Conservation (phyloP, 2,797 vertebrate species). For the Anguilla pacifica region DNA sequence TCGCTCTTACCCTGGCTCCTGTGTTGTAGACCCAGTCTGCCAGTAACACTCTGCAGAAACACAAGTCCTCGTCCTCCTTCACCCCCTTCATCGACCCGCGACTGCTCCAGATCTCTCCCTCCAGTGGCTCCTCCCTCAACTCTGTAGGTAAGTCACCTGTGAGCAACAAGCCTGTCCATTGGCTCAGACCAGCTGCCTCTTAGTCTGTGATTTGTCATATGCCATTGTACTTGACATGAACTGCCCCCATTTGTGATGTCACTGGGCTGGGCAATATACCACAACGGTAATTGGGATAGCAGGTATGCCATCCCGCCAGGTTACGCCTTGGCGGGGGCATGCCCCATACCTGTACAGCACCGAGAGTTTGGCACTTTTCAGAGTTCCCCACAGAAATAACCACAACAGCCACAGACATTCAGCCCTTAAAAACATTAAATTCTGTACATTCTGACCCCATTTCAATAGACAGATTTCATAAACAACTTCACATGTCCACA, state of each 20-base stretch:
- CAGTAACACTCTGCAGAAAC: slow-evolving; percentile 98
- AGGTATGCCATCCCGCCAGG: too few species aligned
- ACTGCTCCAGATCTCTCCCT: slow-evolving; percentile 97
- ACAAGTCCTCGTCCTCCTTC: slow-evolving; percentile 99
- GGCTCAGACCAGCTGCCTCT: background rate
- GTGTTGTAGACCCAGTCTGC: slow-evolving; percentile 91
- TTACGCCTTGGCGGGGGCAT: too few species aligned
- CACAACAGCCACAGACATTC: too few species aligned
- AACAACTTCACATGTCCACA: too few species aligned
- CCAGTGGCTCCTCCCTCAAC: slow-evolving; percentile 93
- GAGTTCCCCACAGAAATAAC: too few species aligned
- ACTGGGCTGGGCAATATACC: background rate
- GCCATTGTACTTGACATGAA: background rate
- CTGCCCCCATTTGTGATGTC: background rate
- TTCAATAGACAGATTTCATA: too few species aligned
- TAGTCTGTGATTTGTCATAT: background rate
- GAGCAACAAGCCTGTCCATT: background rate
- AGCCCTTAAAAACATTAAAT: too few species aligned
- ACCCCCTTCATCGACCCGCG: slow-evolving; percentile 98
- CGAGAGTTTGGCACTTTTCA: too few species aligned
- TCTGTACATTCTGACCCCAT: too few species aligned
- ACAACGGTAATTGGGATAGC: too few species aligned
- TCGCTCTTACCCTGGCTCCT: background rate
- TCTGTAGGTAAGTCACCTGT: slow-evolving; percentile 84
- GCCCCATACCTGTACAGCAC: too few species aligned